These are phyloP conservation scores for Pagrus major DNA, from an alignment of 2,113 vertebrate species.

Conservation along the genomic window DNA sequence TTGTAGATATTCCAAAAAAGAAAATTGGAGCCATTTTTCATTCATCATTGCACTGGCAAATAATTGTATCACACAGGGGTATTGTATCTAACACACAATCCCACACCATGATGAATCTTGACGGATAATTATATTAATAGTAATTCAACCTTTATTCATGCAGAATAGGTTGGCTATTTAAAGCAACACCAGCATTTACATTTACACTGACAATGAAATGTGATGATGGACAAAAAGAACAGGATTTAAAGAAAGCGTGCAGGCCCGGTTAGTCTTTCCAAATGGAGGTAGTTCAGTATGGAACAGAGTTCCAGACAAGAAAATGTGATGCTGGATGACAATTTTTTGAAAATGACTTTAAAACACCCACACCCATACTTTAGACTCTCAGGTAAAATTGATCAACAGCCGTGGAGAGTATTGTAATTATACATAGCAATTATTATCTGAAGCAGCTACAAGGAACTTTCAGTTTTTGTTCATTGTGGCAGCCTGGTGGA, in stretches of 20 bases:
- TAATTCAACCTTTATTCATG: not conserved
- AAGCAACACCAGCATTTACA: not conserved
- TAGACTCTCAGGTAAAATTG: not conserved
- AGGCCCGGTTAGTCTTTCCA: not conserved
- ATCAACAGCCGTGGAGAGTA: not conserved
- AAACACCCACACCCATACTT: not conserved
- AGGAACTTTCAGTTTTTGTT: too few relatives aligned
- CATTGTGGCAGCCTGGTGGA: too few relatives aligned
- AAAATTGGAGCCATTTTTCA: not conserved
- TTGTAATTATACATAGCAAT: not conserved
- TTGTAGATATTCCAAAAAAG: conserved; percentile 6
- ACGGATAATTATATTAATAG: not conserved
- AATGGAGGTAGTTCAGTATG: not conserved
- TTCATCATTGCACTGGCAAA: not conserved
- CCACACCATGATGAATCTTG: not conserved
- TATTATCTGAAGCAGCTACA: conserved; percentile 4
- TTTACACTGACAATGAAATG: not conserved
- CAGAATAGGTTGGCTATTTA: not conserved
- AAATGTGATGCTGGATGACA: not conserved
- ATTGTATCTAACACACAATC: not conserved
- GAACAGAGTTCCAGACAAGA: not conserved
- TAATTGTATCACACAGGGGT: conserved; percentile 4
- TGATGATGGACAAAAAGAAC: not conserved
- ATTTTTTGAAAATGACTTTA: not conserved
- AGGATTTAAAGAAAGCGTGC: not conserved